A percentile compares a stretch with the other conserved stretches of the same genome.
These are phyloP conservation scores for Rhingia campestris DNA, from an alignment of 2,888 invertebrate genomes.

Conservation along the genomic window DNA sequence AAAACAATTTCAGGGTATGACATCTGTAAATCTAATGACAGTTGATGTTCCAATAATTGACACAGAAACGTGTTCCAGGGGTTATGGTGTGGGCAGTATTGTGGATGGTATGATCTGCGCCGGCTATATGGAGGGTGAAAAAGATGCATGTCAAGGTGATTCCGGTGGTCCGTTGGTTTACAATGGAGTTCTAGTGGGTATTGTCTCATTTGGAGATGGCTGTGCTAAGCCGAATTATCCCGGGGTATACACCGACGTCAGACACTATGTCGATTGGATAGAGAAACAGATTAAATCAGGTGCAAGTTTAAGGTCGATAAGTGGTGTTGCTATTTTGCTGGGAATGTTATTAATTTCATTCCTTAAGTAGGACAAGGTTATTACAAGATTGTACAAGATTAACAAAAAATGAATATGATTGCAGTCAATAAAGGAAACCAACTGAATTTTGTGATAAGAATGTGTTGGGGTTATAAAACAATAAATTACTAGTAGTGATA, in stretches of 20 bases:
- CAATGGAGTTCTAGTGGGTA: conserved; percentile 87
- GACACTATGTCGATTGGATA: conserved; percentile 77
- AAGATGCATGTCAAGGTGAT: conserved; percentile 92
- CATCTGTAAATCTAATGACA: conserved; percentile 76
- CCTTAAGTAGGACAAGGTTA: neutral
- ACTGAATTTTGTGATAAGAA: conserved; percentile 3
- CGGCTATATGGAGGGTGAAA: conserved; percentile 89
- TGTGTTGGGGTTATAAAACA: conserved; percentile 4
- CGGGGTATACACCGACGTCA: conserved; percentile 90
- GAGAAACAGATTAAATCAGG: conserved; percentile 30
- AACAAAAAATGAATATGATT: neutral
- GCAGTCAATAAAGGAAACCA: neutral
- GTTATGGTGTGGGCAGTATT: conserved; percentile 81
- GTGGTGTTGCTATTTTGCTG: neutral
- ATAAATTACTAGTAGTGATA: neutral
- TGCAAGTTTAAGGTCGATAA: neutral
- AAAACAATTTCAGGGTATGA: conserved; percentile 55
- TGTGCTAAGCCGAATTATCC: conserved; percentile 89
- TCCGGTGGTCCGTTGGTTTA: conserved; percentile 91
- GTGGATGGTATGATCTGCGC: conserved; percentile 89
- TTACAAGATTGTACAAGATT: neutral
- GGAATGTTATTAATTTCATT: neutral
- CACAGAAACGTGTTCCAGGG: conserved; percentile 78
- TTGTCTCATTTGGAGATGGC: conserved; percentile 92
- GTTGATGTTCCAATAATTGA: conserved; percentile 78